Percentiles rank a stretch among this genome's conserved stretches.
phyloP scores from a whole-genome alignment of 2,113 vertebrate species.

The Dicerorhinus sumatrensis region DNA sequence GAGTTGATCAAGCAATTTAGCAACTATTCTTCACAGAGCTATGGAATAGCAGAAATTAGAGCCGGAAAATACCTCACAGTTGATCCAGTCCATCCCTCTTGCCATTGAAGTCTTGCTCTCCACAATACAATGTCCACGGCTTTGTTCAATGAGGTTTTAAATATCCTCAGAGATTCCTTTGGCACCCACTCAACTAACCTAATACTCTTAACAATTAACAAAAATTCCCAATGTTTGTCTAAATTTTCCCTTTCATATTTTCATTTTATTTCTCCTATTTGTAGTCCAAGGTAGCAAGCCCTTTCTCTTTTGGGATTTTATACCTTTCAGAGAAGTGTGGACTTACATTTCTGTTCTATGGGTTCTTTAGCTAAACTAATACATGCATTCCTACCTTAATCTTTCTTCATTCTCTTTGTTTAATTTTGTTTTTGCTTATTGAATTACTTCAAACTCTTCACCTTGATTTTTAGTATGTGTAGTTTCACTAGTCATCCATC shows the following conservation, averaged over 20 bases:
- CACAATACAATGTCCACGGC: constrained; percentile 50
- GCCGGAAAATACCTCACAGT: constrained; percentile 59
- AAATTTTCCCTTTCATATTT: constrained; percentile 64
- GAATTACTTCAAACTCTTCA: constrained; percentile 49
- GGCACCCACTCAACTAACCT: constrained; percentile 60
- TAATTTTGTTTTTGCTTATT: constrained; percentile 61
- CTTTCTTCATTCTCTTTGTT: constrained; percentile 44
- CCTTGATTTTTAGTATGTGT: constrained; percentile 13
- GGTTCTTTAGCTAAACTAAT: constrained; percentile 13
- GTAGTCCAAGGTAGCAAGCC: neutral
- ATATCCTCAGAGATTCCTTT: constrained; percentile 66
- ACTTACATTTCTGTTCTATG: constrained; percentile 36
- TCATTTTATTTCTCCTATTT: constrained; percentile 64
- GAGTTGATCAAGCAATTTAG: constrained; percentile 74
- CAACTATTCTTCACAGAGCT: constrained; percentile 75
- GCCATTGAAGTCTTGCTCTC: constrained; percentile 43
- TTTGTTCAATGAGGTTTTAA: constrained; percentile 77
- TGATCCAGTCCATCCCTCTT: constrained; percentile 59
- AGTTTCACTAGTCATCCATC: constrained; percentile 47
- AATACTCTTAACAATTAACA: constrained; percentile 65
- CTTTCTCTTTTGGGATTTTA: constrained; percentile 46
- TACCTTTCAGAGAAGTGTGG: neutral
- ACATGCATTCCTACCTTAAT: neutral
- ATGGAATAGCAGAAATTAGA: constrained; percentile 73
- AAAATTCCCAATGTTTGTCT: constrained; percentile 56